These are phyloP conservation scores for Marmota monax DNA, from an alignment of 2,113 vertebrate species.

Conservation along the genomic window DNA sequence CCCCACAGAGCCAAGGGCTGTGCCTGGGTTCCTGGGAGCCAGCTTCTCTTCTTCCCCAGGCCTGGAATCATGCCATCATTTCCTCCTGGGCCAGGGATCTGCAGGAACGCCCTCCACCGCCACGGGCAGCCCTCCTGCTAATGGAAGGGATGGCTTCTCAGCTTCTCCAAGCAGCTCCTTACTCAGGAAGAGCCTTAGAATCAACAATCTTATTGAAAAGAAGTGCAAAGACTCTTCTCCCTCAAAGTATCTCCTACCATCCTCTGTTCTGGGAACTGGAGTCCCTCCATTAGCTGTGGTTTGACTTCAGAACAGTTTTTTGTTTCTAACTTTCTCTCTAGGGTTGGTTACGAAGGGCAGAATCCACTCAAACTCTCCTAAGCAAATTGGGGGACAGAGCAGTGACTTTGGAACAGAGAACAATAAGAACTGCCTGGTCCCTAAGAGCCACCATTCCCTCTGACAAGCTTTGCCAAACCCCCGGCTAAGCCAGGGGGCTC, in stretches of 20 bases:
- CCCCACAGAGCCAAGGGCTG: conserved; percentile 69
- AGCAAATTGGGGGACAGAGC: background rate
- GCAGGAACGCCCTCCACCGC: background rate
- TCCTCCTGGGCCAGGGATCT: conserved; percentile 50
- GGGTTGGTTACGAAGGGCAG: background rate
- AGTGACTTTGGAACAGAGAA: background rate
- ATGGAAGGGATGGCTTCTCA: rapidly evolving
- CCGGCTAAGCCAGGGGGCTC: background rate
- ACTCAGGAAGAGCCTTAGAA: background rate
- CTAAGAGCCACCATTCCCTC: background rate
- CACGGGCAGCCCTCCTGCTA: background rate
- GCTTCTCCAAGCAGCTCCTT: conserved; percentile 31
- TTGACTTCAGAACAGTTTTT: conserved; percentile 10
- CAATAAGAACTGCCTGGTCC: background rate
- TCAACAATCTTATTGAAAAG: background rate
- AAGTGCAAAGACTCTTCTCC: background rate
- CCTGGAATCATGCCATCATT: conserved; percentile 68
- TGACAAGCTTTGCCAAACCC: background rate
- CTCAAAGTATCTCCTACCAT: background rate
- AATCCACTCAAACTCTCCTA: background rate
- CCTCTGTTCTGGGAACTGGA: background rate
- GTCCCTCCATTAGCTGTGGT: background rate
- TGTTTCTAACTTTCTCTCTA: background rate
- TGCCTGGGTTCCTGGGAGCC: background rate
- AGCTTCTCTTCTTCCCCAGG: background rate